Conservation (phyloP, 1,140 invertebrate species). For the Asbolus verrucosus region DNA sequence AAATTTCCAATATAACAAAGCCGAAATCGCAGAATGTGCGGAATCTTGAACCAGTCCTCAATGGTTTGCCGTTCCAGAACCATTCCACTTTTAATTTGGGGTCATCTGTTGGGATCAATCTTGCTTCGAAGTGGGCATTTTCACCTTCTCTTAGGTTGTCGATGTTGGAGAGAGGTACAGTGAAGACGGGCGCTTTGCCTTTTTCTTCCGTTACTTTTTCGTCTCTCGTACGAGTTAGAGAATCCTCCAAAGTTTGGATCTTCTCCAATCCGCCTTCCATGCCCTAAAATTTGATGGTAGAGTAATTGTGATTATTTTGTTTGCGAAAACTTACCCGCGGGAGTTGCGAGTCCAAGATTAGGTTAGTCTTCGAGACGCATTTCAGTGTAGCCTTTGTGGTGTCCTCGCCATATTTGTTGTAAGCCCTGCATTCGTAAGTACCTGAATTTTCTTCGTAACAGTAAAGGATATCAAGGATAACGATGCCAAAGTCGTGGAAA, state of each 20-base stretch:
- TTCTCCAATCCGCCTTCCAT: conserved; percentile 94
- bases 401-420: conserved; percentile 92
- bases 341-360: conserved; percentile 95
- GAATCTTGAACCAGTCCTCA: conserved; percentile 90
- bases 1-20: conserved; percentile 94
- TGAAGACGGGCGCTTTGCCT: conserved; percentile 90
- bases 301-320: conserved; percentile 44
- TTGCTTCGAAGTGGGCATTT: conserved; percentile 94
- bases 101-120: conserved; percentile 93
- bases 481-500: conserved; percentile 97
- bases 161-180: conserved; percentile 88
- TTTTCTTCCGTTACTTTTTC: conserved; percentile 77
- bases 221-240: conserved; percentile 78
- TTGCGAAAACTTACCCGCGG: conserved; percentile 74
- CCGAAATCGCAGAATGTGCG: conserved; percentile 96
- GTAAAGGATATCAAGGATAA: conserved; percentile 95
- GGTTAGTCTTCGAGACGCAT: conserved; percentile 89
- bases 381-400: conserved; percentile 86
- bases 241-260: conserved; percentile 92
- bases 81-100: conserved; percentile 95
- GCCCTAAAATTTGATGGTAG: conserved; percentile 78
- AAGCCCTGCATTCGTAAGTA: conserved; percentile 90
- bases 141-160: conserved; percentile 89
- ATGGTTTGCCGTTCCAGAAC: conserved; percentile 93
- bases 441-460: conserved; percentile 98